Conservation (phyloP, 2,888 invertebrate species). For the Bhutanitis thaidina region DNA sequence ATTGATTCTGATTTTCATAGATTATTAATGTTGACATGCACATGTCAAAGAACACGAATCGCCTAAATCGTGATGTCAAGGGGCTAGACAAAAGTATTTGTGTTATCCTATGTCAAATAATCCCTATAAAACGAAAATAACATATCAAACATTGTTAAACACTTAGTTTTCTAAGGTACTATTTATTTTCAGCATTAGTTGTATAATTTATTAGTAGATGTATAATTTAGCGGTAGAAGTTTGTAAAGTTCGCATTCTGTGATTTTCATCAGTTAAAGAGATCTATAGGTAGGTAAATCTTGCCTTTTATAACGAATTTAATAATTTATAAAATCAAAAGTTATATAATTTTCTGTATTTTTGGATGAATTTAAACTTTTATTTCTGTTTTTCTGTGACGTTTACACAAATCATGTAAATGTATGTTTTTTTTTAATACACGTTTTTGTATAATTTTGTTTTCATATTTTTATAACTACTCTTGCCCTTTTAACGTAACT, state of each 20-base stretch:
- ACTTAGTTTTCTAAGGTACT: constrained; percentile 5
- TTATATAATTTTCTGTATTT: constrained; percentile 24
- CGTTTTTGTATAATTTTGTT: constrained; percentile 9
- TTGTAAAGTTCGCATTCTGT: constrained; percentile 33
- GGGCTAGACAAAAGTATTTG: not conserved
- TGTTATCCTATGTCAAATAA: not conserved
- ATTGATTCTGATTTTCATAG: no score
- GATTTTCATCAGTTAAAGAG: constrained; percentile 39
- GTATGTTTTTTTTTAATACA: constrained; percentile 5
- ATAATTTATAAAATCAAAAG: constrained; percentile 25
- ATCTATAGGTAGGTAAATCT: constrained; percentile 41
- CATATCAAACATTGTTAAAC: constrained; percentile 18
- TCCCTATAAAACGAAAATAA: not conserved
- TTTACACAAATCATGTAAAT: constrained; percentile 25
- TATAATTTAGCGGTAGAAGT: no score
- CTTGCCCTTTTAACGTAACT: no score
- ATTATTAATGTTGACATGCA: not conserved
- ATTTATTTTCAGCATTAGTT: constrained; percentile 10
- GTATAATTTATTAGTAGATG: constrained; percentile 17
- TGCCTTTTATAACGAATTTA: constrained; percentile 72
- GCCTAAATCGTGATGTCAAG: no score
- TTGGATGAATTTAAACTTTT: constrained; percentile 15
- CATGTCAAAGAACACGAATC: not conserved
- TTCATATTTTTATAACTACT: not conserved
- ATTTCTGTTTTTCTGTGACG: constrained; percentile 39